Evolutionary conservation across 2,888 invertebrate species (phyloP).

Genomic region (Bursaphelenchus okinawaensis): DNA sequence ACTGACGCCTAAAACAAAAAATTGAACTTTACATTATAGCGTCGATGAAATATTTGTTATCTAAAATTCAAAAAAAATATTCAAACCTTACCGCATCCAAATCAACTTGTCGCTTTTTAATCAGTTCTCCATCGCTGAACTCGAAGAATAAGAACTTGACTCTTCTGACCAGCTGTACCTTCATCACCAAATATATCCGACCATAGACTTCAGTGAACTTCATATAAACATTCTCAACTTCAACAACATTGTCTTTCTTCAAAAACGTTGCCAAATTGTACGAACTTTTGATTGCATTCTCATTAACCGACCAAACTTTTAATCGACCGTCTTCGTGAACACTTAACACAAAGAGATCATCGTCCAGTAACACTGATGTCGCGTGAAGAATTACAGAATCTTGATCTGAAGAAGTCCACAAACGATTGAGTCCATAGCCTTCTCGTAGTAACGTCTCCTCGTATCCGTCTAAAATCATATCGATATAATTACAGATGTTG

Average conservation of each 20-base stretch:
- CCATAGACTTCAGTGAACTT: neutral
- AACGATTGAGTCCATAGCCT: neutral
- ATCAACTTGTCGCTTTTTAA: neutral
- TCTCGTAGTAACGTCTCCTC: neutral
- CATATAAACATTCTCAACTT: slow-evolving; percentile 3
- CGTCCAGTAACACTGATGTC: neutral
- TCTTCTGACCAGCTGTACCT: slow-evolving; percentile 4
- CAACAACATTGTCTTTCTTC: neutral
- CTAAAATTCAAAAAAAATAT: neutral
- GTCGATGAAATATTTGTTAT: no score
- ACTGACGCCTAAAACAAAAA: slow-evolving; percentile 19
- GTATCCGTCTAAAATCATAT: neutral
- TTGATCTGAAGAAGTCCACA: neutral
- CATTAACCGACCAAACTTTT: slow-evolving; percentile 14
- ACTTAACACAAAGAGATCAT: slow-evolving; percentile 10
- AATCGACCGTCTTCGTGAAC: slow-evolving; percentile 16
- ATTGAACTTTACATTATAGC: no score
- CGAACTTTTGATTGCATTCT: slow-evolving; percentile 6
- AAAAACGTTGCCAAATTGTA: neutral
- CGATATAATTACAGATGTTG: neutral
- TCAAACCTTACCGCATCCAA: slow-evolving; percentile 3
- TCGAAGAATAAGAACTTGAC: slow-evolving; percentile 6
- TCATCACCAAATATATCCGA: neutral
- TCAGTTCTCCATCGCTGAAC: neutral
- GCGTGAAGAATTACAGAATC: neutral